These are phyloP conservation scores for Syritta pipiens DNA, from an alignment of 2,888 invertebrate genomes.

Conservation along the genomic window DNA sequence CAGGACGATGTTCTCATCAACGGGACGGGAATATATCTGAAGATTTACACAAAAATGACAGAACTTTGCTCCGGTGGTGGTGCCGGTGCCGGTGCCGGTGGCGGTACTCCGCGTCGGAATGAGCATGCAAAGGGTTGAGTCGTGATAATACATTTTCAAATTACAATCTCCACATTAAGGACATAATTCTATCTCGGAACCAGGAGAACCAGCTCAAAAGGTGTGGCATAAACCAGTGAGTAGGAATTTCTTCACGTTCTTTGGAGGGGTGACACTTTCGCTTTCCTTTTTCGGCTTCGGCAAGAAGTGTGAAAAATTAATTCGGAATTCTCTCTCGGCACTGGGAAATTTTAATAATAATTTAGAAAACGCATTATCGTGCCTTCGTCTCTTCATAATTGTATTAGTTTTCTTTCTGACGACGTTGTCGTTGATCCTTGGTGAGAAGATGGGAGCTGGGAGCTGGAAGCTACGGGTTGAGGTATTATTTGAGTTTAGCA, in stretches of 20 bases:
- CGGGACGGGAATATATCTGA: slow-evolving; percentile 40
- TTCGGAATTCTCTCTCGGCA: slow-evolving; percentile 49
- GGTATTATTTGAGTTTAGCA: slow-evolving; percentile 45
- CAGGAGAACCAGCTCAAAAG: slow-evolving; percentile 28
- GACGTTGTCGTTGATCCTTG: no score
- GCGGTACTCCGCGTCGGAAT: slow-evolving; percentile 1
- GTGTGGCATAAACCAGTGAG: slow-evolving; percentile 52
- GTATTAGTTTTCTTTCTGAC: slow-evolving; percentile 49
- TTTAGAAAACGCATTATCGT: slow-evolving; percentile 63
- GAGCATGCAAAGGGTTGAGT: slow-evolving; percentile 50
- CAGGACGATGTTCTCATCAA: slow-evolving; percentile 63
- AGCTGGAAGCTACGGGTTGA: slow-evolving; percentile 18
- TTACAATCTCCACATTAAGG: slow-evolving; percentile 78
- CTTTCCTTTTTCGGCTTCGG: slow-evolving; percentile 40
- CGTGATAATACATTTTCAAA: slow-evolving; percentile 73
- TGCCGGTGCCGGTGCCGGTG: not conserved
- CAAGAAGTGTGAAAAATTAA: slow-evolving; percentile 66
- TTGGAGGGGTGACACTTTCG: slow-evolving; percentile 23
- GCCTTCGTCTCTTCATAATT: slow-evolving; percentile 66
- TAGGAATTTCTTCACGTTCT: slow-evolving; percentile 54
- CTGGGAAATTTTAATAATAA: slow-evolving; percentile 63
- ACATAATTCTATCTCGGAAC: slow-evolving; percentile 76
- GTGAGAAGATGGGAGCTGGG: not conserved
- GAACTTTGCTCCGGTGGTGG: slow-evolving; percentile 44
- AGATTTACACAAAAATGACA: slow-evolving; percentile 68